phyloP scores from a whole-genome alignment of 2,113 vertebrate species.

The Amphiprion percula region DNA sequence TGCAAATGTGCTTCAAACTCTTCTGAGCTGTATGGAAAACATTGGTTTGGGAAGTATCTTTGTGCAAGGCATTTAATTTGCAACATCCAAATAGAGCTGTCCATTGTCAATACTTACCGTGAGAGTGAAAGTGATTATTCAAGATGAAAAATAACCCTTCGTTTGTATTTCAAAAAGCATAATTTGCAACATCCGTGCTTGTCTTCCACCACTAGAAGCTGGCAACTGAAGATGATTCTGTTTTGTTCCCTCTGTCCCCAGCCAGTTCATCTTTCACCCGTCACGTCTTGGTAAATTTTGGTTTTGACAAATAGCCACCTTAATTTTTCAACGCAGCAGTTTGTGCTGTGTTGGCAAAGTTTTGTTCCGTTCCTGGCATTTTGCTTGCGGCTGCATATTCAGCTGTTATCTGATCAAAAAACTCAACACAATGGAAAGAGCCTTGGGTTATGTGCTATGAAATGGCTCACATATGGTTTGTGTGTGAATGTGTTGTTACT shows the following conservation, averaged over 20 bases:
- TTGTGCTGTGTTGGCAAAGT: conserved; percentile 11
- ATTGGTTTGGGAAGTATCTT: neutral
- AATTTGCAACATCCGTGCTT: neutral
- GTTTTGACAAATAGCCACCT: conserved; percentile 1
- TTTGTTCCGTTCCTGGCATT: neutral
- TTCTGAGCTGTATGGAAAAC: neutral
- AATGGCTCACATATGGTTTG: conserved; percentile 20
- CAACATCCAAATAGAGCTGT: neutral
- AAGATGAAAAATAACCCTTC: neutral
- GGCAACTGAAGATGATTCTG: neutral
- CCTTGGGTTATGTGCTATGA: neutral
- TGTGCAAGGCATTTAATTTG: neutral
- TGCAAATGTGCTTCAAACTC: neutral
- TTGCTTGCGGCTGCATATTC: conserved; percentile 3
- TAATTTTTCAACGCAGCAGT: neutral
- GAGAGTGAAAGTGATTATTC: neutral
- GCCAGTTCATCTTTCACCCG: conserved; percentile 16
- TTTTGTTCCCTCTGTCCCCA: neutral
- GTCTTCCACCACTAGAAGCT: neutral
- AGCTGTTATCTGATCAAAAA: conserved; percentile 33
- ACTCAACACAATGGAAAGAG: conserved; percentile 1
- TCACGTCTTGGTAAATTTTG: neutral
- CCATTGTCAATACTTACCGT: too few relatives aligned
- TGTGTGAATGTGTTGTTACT: neutral
- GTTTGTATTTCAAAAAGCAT: neutral